Base-by-base conservation (phyloP, 2,888 invertebrate species). In the Hypomecis punctinalis region DNA sequence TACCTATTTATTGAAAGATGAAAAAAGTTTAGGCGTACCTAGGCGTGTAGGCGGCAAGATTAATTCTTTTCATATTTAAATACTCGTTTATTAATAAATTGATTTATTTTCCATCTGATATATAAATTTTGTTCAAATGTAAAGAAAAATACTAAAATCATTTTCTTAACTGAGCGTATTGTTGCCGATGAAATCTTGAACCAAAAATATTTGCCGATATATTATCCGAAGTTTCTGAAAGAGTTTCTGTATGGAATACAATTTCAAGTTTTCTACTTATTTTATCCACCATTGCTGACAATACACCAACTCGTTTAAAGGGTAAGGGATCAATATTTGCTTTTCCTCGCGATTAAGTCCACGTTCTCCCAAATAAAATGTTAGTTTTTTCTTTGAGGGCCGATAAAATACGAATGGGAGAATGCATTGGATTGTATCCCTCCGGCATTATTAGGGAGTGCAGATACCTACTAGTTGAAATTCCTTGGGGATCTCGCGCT, bases 401-500 rank as follows among this genome's bases (percentile, higher is more conserved):
- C 58, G 53, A 71, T 69, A 70, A 71, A 66, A 71, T 70, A 71
- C 64, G 67, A 67, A 53, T 54, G 58, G 66, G 83, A 79, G 78
- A 76, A 81, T 80, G 83, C 81, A 83, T 71, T 74, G 77, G 76
- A 78, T 75, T 76, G 73, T 75, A 73, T 81, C 82, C 86, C 88
- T 76, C 80, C 75, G 83, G 85, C 87, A 81, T 81, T 84, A 88
- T 88, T 86, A 86, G 89, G 84, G 85, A 84, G 81, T 87, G 86
- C 85, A 90, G 88, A 89, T 89, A 89, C 69, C 67, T 61, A 61
- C 84, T 84, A 84, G 89, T 90, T 79, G 85, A 83, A 85, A 90
- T 91, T 91, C 91, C 91, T 87, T 68, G 78, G 91, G 90, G 91
- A 86, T 82, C 80, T 78, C 60, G 63, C 54, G 51, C 60, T 56